phyloP scores from a whole-genome alignment of 2,113 vertebrate species.

The Daboia siamensis region DNA sequence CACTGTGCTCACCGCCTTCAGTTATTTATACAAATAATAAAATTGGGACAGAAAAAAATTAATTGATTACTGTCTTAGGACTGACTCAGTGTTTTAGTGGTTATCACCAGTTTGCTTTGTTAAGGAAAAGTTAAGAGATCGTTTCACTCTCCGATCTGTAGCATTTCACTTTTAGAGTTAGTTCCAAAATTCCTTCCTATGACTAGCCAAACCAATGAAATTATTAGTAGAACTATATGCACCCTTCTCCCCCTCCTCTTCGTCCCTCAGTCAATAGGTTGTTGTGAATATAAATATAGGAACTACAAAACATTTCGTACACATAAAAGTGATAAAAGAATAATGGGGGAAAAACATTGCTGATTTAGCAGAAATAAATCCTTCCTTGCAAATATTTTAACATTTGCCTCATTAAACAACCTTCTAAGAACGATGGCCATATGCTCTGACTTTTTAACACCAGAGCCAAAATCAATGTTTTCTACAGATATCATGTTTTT shows the following conservation, averaged over 20 bases:
- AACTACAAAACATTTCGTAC: background rate
- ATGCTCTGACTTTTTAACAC: background rate
- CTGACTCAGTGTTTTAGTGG: background rate
- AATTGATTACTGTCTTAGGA: background rate
- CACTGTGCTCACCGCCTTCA: background rate
- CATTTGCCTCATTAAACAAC: rapidly evolving
- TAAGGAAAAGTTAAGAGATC: background rate
- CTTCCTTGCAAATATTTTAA: rapidly evolving
- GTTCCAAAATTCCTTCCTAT: background rate
- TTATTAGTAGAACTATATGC: background rate
- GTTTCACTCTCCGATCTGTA: background rate
- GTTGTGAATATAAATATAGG: background rate
- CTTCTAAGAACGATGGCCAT: background rate
- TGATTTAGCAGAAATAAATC: background rate
- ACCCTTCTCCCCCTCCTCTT: background rate
- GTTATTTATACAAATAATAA: background rate
- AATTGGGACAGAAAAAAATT: background rate
- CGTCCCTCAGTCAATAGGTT: background rate
- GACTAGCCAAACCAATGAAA: background rate
- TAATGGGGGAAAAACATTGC: background rate
- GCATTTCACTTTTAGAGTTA: background rate
- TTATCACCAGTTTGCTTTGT: background rate
- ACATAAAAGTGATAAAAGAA: background rate
- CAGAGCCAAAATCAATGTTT: background rate
- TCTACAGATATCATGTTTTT: background rate